Evolutionary conservation across 1,140 invertebrate species (phyloP).

Genomic region (fruit fly (Drosophila melanogaster)): Release_6_plus_ISO1_MT NT_033779.5:1130501-1131000

Average conservation of each 20-base stretch:
- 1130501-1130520: slow-evolving; percentile 89
- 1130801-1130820: slow-evolving; percentile 98
- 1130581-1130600: slow-evolving; percentile 97
- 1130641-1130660: slow-evolving; percentile 86
- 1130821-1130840: slow-evolving; percentile 98
- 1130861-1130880: slow-evolving; percentile 99
- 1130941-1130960: slow-evolving; percentile 93
- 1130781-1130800: slow-evolving; percentile 95
- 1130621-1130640: slow-evolving; percentile 95
- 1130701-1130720: slow-evolving; percentile 88
- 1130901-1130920: slow-evolving; percentile 96
- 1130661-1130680: slow-evolving; percentile 77
- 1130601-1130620: slow-evolving; percentile 96
- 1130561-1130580: slow-evolving; percentile 97
- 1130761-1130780: slow-evolving; percentile 86
- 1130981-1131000: slow-evolving; percentile 97
- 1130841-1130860: slow-evolving; percentile 98
- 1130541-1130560: slow-evolving; percentile 92
- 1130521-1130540: slow-evolving; percentile 89
- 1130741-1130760: slow-evolving; percentile 93
- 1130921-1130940: slow-evolving; percentile 95
- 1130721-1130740: slow-evolving; percentile 95
- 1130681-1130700: slow-evolving; percentile 66
- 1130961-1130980: slow-evolving; percentile 98
- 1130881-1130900: slow-evolving; percentile 96